Conservation (phyloP, 2,888 invertebrate species). For the Boloria euphrosyne region DNA sequence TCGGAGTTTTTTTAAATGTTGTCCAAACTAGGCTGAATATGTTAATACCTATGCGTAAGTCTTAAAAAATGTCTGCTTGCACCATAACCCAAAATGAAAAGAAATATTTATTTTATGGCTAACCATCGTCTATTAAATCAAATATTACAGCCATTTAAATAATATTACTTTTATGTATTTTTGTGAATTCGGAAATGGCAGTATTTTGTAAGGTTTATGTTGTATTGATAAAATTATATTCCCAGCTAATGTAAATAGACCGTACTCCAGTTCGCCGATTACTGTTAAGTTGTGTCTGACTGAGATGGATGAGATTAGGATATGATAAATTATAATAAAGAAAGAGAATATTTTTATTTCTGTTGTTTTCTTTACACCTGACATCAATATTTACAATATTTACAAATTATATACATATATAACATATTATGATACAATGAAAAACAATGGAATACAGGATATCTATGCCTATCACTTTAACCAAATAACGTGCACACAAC, state of each 20-base stretch:
- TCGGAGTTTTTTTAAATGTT: slow-evolving; percentile 1
- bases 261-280: slow-evolving; percentile 65
- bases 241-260: slow-evolving; percentile 53
- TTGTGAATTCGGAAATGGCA: background rate
- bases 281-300: slow-evolving; percentile 58
- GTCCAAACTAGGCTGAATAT: slow-evolving; percentile 11
- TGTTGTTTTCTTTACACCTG: slow-evolving; percentile 34
- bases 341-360: slow-evolving; percentile 74
- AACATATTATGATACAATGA: too few relatives aligned
- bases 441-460: too few relatives aligned
- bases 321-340: slow-evolving; percentile 78
- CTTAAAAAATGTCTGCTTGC: background rate
- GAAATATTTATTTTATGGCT: slow-evolving; percentile 17
- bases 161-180: slow-evolving; percentile 17
- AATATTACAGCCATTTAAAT: slow-evolving; percentile 4
- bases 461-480: too few relatives aligned
- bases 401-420: slow-evolving; percentile 29
- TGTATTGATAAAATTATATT: slow-evolving; percentile 57
- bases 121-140: background rate
- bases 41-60: slow-evolving; percentile 1
- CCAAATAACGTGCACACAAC: background rate
- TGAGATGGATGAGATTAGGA: slow-evolving; percentile 71
- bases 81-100: slow-evolving; percentile 15
- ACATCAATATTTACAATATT: slow-evolving; percentile 3
- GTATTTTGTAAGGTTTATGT: slow-evolving; percentile 4